These are phyloP conservation scores for Pelvicachromis taeniatus DNA, from an alignment of 2,113 vertebrate genomes.

Conservation along the genomic window DNA sequence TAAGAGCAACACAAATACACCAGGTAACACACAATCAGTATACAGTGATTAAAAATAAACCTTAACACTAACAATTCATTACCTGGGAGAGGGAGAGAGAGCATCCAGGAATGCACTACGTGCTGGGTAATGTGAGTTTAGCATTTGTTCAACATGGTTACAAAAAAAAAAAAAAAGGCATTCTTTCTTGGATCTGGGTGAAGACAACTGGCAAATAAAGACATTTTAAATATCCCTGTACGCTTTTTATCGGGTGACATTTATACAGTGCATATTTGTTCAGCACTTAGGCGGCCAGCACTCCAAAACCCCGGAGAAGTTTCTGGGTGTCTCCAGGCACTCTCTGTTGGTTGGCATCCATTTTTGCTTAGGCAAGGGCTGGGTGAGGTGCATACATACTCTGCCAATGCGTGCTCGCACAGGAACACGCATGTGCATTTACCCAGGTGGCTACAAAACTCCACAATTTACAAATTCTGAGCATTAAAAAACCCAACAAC, in stretches of 20 bases:
- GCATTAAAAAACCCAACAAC: conserved; percentile 1
- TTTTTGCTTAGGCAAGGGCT: conserved; percentile 1
- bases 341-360: conserved; percentile 6
- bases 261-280: conserved; percentile 30
- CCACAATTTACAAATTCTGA: conserved; percentile 36
- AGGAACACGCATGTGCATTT: not conserved
- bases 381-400: conserved; percentile 18
- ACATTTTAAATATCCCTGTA: conserved; percentile 11
- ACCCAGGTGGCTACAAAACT: conserved; percentile 23
- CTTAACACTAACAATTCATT: conserved; percentile 26
- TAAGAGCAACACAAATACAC: conserved; percentile 68
- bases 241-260: not conserved
- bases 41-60: conserved; percentile 39
- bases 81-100: conserved; percentile 17
- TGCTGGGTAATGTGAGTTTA: not conserved
- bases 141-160: conserved; percentile 1
- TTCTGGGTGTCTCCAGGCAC: not conserved
- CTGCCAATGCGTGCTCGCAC: conserved; percentile 17
- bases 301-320: not conserved
- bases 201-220: not conserved
- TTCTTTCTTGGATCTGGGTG: not conserved
- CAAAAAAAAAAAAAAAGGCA: not conserved
- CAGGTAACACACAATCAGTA: conserved; percentile 53
- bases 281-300: not conserved
- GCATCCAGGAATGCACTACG: conserved; percentile 38